These are phyloP conservation scores for Pollimyrus isidori DNA, from an alignment of 2,113 vertebrate species.

Conservation along the genomic window DNA sequence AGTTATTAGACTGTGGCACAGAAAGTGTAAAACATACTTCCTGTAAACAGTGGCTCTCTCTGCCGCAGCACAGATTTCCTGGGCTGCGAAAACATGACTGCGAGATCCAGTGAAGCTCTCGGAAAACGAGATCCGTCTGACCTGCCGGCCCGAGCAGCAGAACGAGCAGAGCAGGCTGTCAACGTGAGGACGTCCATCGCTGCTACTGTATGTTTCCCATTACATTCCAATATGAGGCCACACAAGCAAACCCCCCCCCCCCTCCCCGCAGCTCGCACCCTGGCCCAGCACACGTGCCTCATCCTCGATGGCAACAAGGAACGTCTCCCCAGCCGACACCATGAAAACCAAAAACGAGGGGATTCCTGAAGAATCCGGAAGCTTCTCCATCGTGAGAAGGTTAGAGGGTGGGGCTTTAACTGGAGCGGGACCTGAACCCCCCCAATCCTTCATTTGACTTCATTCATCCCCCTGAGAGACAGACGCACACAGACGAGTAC, in stretches of 20 bases:
- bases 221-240: not conserved
- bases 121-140: not conserved
- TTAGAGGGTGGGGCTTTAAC: not conserved
- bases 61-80: not conserved
- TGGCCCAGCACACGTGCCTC: not conserved
- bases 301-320: not conserved
- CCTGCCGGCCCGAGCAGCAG: not conserved
- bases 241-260: not conserved
- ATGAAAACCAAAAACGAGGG: not conserved
- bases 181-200: not conserved
- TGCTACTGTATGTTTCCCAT: not conserved
- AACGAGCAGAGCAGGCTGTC: not conserved
- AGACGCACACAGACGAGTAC: not conserved
- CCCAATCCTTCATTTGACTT: not conserved
- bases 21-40: not conserved
- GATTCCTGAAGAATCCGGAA: not conserved
- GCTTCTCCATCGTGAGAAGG: not conserved
- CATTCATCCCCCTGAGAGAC: not conserved
- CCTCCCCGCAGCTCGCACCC: not conserved
- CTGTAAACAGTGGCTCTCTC: not conserved
- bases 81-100: not conserved
- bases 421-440: not conserved
- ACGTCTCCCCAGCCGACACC: not conserved
- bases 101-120: not conserved
- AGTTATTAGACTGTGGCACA: not conserved